Evolutionary conservation across 2,113 vertebrate species (phyloP), one percentile per base, ranked within the genome.

Genomic region (Bubo bubo): DNA sequence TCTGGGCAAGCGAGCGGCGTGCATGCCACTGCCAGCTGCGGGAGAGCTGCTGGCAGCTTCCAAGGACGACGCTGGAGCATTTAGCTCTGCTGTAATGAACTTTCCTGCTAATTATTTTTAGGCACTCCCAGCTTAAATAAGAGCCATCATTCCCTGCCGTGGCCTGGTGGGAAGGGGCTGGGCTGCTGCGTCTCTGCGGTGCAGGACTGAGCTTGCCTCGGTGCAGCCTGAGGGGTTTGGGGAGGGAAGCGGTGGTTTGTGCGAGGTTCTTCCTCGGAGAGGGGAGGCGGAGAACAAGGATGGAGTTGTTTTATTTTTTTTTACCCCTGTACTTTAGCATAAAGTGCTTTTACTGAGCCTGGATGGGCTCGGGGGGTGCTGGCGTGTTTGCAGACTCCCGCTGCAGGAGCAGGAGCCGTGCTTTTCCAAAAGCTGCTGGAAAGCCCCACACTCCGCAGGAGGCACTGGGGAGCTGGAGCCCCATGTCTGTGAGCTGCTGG

Each of bases 401-500:
- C 34, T 39, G 60, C 50, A 4, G 28, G 43, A 43, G 4, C 4
- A 5, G 17, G 49, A 56, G 70, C 59, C 2, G 34, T 21, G 50
- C 16, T 41, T 45, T 45, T 14, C 27, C 50, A 7, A 20, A 21
- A 10, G 43, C 76, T 27, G 60, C 30, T 66, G 24, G 19, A 17
- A 28, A 43, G 10, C 37, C 37, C 49, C n/a, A 2, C 15, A 10
- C 24, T 0, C 15, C 7, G 23, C 16, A 9, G 10, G 49, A 43
- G 49, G 32, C 7, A 2, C 21, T 4, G 39, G 62, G 62, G 47
- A 13, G 77, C 76, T 20, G 43, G 59, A 63, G 8, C 58, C 28
- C 12, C 0, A 2, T 1, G 34, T 10, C 14, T 32, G 14, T 2
- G n/a, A 49, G n/a, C 56, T 10, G 20, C 56, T 1, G 37, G 13